A percentile compares a stretch with the other conserved stretches of the same genome.
These are phyloP conservation scores for Sorex fumeus DNA, from an alignment of 2,113 vertebrate species.

Conservation along the genomic window DNA sequence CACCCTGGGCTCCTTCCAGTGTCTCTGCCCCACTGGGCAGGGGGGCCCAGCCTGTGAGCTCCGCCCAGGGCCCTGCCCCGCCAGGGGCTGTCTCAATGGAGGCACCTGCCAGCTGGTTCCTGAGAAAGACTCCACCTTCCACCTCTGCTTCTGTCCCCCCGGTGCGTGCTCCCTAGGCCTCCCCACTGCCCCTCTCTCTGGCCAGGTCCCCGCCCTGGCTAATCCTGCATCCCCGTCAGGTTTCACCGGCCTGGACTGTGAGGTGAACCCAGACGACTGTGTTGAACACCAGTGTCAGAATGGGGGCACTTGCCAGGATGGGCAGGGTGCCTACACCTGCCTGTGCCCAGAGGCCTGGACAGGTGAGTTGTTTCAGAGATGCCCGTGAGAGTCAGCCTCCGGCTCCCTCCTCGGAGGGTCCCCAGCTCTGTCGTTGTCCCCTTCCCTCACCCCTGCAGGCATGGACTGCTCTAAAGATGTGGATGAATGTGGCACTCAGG, in stretches of 20 bases:
- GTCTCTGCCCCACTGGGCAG: conserved; percentile 76
- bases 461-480: conserved; percentile 82
- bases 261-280: conserved; percentile 85
- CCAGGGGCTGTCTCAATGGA: conserved; percentile 71
- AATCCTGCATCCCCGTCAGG: conserved; percentile 68
- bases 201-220: neutral
- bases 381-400: too few species aligned
- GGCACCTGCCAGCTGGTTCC: conserved; percentile 81
- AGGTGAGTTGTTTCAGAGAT: conserved; percentile 66
- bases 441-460: conserved; percentile 59
- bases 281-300: conserved; percentile 82
- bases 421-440: neutral
- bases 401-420: neutral
- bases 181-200: neutral
- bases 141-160: conserved; percentile 84
- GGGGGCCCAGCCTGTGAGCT: conserved; percentile 77
- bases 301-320: conserved; percentile 83
- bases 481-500: conserved; percentile 78
- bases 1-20: conserved; percentile 83
- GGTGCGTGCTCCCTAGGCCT: conserved; percentile 58
- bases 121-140: conserved; percentile 37
- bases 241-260: conserved; percentile 83
- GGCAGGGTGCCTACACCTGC: conserved; percentile 80
- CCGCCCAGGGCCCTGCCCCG: conserved; percentile 72
- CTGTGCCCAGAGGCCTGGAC: conserved; percentile 84